A percentile compares a stretch with the other conserved stretches of the same genome.
These are phyloP conservation scores for Kryptolebias ocellatus DNA, from an alignment of 2,797 vertebrate genomes.

Conservation along the genomic window DNA sequence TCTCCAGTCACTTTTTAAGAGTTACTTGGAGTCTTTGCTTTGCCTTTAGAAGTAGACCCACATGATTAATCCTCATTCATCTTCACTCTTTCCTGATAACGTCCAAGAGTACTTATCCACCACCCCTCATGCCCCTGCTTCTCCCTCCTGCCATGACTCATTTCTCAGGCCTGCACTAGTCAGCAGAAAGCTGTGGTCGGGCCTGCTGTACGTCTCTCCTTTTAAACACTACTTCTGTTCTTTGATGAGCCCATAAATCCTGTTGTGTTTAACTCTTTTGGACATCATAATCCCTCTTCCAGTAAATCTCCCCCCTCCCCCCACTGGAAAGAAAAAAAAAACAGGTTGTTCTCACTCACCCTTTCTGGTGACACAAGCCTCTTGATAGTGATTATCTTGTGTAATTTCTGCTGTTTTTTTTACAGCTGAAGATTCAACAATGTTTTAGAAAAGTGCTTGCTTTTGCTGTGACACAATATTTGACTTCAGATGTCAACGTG, in stretches of 20 bases:
- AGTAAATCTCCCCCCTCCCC: constrained; percentile 72
- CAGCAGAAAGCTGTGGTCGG: constrained; percentile 78
- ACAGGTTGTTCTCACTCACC: constrained; percentile 70
- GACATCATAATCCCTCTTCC: constrained; percentile 84
- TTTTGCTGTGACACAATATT: constrained; percentile 9
- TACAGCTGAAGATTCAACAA: neutral
- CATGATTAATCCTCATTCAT: constrained; percentile 15
- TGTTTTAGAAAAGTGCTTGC: constrained; percentile 11
- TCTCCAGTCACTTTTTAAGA: constrained; percentile 21
- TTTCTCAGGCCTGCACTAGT: constrained; percentile 74
- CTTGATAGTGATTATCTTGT: constrained; percentile 32
- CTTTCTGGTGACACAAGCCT: constrained; percentile 38
- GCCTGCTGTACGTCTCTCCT: constrained; percentile 45
- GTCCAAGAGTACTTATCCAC: constrained; percentile 39
- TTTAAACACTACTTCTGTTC: constrained; percentile 56
- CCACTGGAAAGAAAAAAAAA: constrained; percentile 46
- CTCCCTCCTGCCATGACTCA: constrained; percentile 70
- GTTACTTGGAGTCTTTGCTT: constrained; percentile 18
- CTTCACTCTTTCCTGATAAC: constrained; percentile 43
- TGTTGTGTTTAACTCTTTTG: constrained; percentile 82
- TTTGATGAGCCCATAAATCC: constrained; percentile 85
- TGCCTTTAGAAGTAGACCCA: neutral
- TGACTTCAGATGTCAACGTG: constrained; percentile 36
- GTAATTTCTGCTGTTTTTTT: constrained; percentile 13
- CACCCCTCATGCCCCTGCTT: constrained; percentile 12